Evolutionary conservation across 2,113 vertebrate species (phyloP), one percentile per base, ranked within the genome.

Genomic region (Brachionichthys hirsutus): DNA sequence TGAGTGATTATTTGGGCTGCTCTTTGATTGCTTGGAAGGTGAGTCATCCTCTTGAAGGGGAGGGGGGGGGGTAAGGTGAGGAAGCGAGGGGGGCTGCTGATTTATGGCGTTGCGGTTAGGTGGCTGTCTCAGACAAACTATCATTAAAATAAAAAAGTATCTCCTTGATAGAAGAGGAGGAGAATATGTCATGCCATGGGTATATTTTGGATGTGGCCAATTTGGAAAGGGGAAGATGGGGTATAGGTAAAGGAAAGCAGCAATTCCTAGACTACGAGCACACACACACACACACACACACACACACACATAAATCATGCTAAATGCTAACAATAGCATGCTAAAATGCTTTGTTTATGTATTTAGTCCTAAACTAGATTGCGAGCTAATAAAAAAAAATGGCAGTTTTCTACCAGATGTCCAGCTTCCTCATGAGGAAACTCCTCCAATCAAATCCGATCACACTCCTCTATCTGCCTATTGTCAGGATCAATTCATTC

Each of bases 81-180:
- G 73, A 73, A 75, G 74, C 61, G 43, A 52, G 54, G 34, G 16
- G 58, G 18, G 94, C 91, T 82, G 92, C 75, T 94, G 94, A 98
- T 98, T 97, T 98, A 98, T 94, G 92, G 92, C 89, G 83, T 87
- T 76, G 72, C 90, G 91, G 91, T 92, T 92, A 93, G 92, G 90
- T 89, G 92, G 91, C 89, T 77, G 80, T 74, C 73, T 78, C 54
- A 78, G 93, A 94, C 94, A 96, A 91, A 88, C 94, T 94, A 90
- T 95, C 93, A 95, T 97, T 98, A 95, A 94, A 95, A 93, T 93
- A 85, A 89, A 91, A 89, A 91, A 94, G 94, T 86, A 95, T 94
- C 92, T 91, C 89, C 83, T 65, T 76, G 84, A 80, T 82, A 75
- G 80, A 78, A 76, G 59, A 75, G 54, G 43, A 67, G 82, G 86